Evolutionary conservation across 2,888 invertebrate genomes (phyloP), one percentile per base, ranked within the genome.

Genomic region (Heteromyza rotundicornis): DNA sequence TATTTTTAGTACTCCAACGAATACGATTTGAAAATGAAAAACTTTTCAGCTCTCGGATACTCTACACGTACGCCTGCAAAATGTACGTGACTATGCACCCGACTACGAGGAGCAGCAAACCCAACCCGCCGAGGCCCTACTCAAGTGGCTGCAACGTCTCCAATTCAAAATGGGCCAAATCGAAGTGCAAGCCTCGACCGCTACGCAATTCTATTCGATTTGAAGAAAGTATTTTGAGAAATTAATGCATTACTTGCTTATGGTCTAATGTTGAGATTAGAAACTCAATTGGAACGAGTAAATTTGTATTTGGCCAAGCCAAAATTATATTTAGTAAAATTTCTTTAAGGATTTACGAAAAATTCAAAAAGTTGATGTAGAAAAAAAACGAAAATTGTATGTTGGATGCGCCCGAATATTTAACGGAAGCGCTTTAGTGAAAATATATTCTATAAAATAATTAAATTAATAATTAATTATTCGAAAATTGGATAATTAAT

Each of bases 111-210:
- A 82, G 60, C 78, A 81, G 60, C 85, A 85, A 66, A 74, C 74
- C 10, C 74, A 79, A 49, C 76, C 78, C 17, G 80, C 81, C 64
- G 86, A 88, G 1, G 84, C 88, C 22, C 83, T 91, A 20, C 81
- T 90, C 1, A 90, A 92, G 70, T 96, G 97, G 91, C 86, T 99
- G 60, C 95, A 96, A 82, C 87, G 96, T 55, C 87, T 98, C 64
- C 95, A 98, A 80, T 96, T 98, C 80, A 98, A 98, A 86, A 96
- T 99, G 91, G 96, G 96, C 3, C 98, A 98, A 85, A 92, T 97
- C 59, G 98, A 99, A 84, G 85, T 95, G 67, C 95, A 96, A 82
- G 94, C 94, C 1, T 94, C 94, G 0, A 92, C 92, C 57, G 94
- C 92, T n/a, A 93, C 93, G 7, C 95, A 95, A 79, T 94, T 95